These are phyloP conservation scores for Tridacna crocea DNA, from an alignment of 2,888 invertebrate genomes.

Conservation along the genomic window DNA sequence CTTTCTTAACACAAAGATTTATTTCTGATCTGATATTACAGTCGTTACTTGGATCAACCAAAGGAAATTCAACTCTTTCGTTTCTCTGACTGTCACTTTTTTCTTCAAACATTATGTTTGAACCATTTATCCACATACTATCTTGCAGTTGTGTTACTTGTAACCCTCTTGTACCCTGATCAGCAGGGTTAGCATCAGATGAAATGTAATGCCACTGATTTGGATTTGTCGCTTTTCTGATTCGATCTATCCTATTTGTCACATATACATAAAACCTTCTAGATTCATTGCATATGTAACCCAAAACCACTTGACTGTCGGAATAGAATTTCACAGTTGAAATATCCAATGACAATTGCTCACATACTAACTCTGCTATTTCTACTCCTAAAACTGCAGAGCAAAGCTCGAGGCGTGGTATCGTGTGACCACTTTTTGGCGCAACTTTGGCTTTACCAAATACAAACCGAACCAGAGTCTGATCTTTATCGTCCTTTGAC, in stretches of 20 bases:
- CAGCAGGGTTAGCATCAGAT: constrained; percentile 55
- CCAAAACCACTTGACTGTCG: constrained; percentile 60
- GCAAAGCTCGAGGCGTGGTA: constrained; percentile 65
- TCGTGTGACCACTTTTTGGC: constrained; percentile 55
- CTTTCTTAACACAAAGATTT: background rate
- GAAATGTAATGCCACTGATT: constrained; percentile 57
- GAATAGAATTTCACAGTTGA: background rate
- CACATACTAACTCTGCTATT: constrained; percentile 38
- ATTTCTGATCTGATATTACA: constrained; percentile 39
- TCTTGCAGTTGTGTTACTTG: background rate
- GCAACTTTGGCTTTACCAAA: constrained; percentile 66
- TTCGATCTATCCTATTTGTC: constrained; percentile 30
- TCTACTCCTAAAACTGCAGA: constrained; percentile 61
- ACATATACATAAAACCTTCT: constrained; percentile 62
- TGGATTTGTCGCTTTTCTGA: constrained; percentile 24
- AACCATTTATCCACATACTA: constrained; percentile 54
- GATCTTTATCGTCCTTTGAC: background rate
- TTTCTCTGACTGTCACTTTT: too few relatives aligned
- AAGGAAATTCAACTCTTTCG: constrained; percentile 1
- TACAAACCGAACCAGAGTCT: constrained; percentile 38
- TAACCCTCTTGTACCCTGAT: constrained; percentile 46
- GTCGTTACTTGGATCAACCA: constrained; percentile 39
- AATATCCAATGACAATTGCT: constrained; percentile 21
- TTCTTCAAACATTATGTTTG: background rate
- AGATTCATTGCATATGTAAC: constrained; percentile 58